A percentile compares a stretch with the other conserved stretches of the same genome.
phyloP scores from a whole-genome alignment of 2,113 vertebrate genomes.

The Herpetotheres cachinnans region DNA sequence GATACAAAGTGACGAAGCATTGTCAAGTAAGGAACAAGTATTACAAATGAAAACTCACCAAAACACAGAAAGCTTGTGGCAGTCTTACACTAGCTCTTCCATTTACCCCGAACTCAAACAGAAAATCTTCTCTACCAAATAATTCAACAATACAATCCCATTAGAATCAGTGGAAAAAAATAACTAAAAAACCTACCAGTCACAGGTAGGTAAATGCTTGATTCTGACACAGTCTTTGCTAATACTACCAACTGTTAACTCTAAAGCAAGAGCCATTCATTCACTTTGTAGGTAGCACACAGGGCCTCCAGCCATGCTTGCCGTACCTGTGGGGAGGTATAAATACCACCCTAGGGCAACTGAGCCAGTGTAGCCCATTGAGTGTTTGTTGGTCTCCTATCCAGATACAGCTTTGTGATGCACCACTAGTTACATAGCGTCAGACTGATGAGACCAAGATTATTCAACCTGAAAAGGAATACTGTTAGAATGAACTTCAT shows the following conservation, averaged over 20 bases:
- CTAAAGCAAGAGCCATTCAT: not conserved
- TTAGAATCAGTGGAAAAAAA: not conserved
- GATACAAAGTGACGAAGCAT: not conserved
- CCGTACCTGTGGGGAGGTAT: accelerated
- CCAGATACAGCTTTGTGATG: not conserved
- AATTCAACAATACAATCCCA: not conserved
- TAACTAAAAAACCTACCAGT: not conserved
- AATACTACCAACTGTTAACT: not conserved
- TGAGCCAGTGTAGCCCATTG: not conserved
- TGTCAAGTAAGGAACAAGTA: not conserved
- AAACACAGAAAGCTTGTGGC: not conserved
- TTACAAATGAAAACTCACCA: not conserved
- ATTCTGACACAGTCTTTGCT: not conserved
- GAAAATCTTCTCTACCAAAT: not conserved
- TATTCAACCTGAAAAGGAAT: not conserved
- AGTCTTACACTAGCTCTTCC: not conserved
- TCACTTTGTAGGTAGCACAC: not conserved
- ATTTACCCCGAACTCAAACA: not conserved
- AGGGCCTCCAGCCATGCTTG: not conserved
- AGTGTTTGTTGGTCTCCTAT: not conserved
- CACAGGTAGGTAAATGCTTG: not conserved
- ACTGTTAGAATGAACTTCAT: not conserved
- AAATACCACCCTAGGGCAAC: not conserved
- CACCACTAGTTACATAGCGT: not conserved
- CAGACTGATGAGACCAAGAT: not conserved